Conservation (phyloP, 2,113 vertebrate genomes). For the Festucalex cinctus region DNA sequence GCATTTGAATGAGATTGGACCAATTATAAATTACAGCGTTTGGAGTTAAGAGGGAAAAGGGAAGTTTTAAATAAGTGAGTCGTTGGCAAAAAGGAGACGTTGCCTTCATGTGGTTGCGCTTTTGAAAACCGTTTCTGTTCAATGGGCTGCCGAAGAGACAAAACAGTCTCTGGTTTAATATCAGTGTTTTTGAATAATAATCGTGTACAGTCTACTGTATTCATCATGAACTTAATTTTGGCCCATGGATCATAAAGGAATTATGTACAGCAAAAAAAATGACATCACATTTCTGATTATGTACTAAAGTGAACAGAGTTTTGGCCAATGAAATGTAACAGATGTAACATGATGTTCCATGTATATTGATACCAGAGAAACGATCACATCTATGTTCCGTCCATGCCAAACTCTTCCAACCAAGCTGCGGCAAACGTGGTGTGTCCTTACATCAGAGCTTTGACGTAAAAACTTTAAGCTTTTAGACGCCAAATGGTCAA, state of each 20-base stretch:
- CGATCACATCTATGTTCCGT: not conserved
- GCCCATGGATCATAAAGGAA: not conserved
- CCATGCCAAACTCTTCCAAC: not conserved
- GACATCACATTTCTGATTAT: too few relatives aligned
- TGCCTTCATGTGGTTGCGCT: constrained; percentile 53
- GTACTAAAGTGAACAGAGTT: too few relatives aligned
- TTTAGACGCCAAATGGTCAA: not conserved
- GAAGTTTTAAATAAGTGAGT: constrained; percentile 32
- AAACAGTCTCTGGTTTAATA: constrained; percentile 20
- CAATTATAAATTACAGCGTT: constrained; percentile 43
- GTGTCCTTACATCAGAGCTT: not conserved
- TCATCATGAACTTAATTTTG: not conserved
- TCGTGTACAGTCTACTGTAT: not conserved
- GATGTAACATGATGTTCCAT: too few relatives aligned
- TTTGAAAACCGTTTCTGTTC: constrained; percentile 31
- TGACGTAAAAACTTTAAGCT: not conserved
- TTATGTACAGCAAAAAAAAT: not conserved
- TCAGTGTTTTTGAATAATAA: constrained; percentile 12
- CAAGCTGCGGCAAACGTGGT: not conserved
- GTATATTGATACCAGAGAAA: not conserved
- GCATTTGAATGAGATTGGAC: constrained; percentile 48
- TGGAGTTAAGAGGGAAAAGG: constrained; percentile 35
- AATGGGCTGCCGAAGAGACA: constrained; percentile 11
- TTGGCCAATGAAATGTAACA: too few relatives aligned
- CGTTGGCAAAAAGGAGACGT: constrained; percentile 27